These are phyloP conservation scores for Rhinoderma darwinii DNA, from an alignment of 2,113 vertebrate genomes.

Conservation along the genomic window DNA sequence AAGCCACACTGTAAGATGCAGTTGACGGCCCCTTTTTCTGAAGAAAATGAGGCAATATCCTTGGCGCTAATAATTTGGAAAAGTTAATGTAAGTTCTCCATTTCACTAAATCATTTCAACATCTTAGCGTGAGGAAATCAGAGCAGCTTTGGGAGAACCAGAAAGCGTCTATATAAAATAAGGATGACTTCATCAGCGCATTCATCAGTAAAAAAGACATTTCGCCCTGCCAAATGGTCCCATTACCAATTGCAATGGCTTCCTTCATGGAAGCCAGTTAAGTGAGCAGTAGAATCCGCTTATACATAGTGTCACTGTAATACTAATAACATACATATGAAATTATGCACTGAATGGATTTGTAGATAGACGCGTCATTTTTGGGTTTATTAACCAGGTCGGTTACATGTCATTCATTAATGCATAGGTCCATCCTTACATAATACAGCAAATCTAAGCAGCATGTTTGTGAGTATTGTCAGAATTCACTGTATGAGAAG, in stretches of 20 bases:
- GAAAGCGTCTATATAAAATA: not conserved
- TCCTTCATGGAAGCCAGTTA: not conserved
- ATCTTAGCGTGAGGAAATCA: not conserved
- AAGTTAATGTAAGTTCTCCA: not conserved
- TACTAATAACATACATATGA: not conserved
- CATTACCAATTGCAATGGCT: slow-evolving; percentile 6
- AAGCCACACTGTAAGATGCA: not conserved
- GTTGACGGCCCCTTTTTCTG: not conserved
- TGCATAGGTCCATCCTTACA: not conserved
- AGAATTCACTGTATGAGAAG: not conserved
- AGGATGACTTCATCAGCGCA: slow-evolving; percentile 24
- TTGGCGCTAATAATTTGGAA: not conserved
- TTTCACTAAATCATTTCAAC: not conserved
- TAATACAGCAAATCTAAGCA: not conserved
- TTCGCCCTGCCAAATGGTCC: not conserved
- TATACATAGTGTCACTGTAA: not conserved
- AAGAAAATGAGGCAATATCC: not conserved
- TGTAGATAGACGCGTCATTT: no score
- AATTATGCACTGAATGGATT: no score
- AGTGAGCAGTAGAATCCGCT: not conserved
- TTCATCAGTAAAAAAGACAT: not conserved
- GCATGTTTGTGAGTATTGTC: not conserved
- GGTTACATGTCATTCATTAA: no score
- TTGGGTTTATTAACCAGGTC: no score
- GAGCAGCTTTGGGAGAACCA: not conserved